A percentile compares a stretch with the other conserved stretches of the same genome.
Evolutionary conservation across 2,797 vertebrate genomes (phyloP).

Genomic region (Scyliorhinus canicula): DNA sequence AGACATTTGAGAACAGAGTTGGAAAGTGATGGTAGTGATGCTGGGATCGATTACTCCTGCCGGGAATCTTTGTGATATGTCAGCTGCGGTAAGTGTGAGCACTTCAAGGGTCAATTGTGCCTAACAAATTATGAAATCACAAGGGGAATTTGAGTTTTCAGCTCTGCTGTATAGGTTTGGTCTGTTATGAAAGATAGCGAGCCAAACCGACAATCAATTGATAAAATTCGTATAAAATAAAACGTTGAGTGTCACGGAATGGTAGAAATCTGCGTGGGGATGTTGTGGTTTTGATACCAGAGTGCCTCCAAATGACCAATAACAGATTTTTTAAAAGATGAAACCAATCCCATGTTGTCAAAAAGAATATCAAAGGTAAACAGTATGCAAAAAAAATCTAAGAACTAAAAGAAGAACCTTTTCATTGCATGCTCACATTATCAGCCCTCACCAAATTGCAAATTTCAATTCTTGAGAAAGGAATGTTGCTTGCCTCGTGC

Average conservation of each 20-base stretch:
- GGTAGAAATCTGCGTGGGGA: neutral
- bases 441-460: neutral
- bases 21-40: neutral
- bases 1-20: conserved; percentile 3
- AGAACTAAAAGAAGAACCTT: neutral
- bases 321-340: neutral
- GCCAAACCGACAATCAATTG: neutral
- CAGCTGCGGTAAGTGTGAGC: neutral
- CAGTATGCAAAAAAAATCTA: neutral
- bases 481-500: neutral
- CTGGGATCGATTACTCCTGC: neutral
- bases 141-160: neutral
- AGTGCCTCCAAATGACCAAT: neutral
- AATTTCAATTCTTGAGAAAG: neutral
- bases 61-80: neutral
- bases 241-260: neutral
- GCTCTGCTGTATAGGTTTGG: too few species aligned
- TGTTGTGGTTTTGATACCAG: neutral
- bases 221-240: neutral
- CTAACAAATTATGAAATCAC: neutral
- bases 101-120: conserved; percentile 15
- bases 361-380: neutral
- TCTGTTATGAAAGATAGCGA: neutral
- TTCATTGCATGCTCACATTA: neutral
- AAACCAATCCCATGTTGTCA: neutral